Conservation (phyloP, 2,888 invertebrate species). For the Dynastes maya region DNA sequence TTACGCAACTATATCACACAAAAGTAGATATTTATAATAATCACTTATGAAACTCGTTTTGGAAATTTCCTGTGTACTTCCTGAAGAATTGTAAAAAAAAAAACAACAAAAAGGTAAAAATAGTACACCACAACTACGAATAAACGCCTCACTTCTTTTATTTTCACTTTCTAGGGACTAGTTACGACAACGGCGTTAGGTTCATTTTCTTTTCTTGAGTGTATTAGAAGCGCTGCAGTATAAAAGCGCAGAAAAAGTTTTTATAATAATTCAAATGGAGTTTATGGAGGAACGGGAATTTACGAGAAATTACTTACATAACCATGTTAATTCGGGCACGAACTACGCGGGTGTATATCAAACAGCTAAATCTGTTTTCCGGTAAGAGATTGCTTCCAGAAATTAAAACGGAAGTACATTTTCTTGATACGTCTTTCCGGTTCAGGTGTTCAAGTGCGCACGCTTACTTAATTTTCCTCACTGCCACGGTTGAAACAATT, state of each 20-base stretch:
- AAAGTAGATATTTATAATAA: no score
- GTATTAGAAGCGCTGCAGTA: neutral
- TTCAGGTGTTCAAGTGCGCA: neutral
- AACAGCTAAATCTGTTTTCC: slow-evolving; percentile 15
- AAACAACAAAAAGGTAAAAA: no score
- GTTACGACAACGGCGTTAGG: no score
- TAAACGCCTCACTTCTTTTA: no score
- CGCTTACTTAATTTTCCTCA: neutral
- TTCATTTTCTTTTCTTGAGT: neutral
- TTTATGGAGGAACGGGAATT: slow-evolving; percentile 5
- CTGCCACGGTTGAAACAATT: neutral
- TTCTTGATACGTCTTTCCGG: slow-evolving; percentile 26
- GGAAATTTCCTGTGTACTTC: no score
- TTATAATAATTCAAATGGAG: slow-evolving; percentile 19
- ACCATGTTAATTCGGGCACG: slow-evolving; percentile 14
- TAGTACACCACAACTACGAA: no score
- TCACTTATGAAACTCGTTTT: no score
- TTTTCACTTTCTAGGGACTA: no score
- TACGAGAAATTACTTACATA: slow-evolving; percentile 24
- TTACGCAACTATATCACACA: no score
- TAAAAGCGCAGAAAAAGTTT: neutral
- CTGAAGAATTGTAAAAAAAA: no score
- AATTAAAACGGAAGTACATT: slow-evolving; percentile 27
- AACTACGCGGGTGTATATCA: neutral
- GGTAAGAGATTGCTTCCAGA: neutral